Conservation (phyloP, 2,797 vertebrate genomes). For the Pangasius larnaudii region DNA sequence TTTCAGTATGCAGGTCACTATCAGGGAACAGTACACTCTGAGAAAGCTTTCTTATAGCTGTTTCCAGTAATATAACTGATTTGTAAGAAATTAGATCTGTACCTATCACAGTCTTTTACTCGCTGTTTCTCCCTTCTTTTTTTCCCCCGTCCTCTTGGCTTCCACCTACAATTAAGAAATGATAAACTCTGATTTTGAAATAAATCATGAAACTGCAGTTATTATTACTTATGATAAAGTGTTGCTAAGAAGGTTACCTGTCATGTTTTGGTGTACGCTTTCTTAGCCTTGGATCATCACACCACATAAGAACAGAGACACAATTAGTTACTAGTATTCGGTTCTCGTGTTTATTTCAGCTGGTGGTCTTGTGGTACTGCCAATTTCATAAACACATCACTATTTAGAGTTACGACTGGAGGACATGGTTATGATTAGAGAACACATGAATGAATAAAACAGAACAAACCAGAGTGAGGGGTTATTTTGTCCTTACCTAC, state of each 20-base stretch:
- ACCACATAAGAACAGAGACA: slow-evolving; percentile 18
- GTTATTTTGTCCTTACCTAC: slow-evolving; percentile 85
- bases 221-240: not conserved
- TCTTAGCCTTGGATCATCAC: slow-evolving; percentile 47
- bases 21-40: not conserved
- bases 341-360: slow-evolving; percentile 15
- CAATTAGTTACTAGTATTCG: slow-evolving; percentile 1
- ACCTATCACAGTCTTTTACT: slow-evolving; percentile 87
- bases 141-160: slow-evolving; percentile 82
- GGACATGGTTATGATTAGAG: not conserved
- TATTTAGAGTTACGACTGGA: not conserved
- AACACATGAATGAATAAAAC: not conserved
- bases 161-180: slow-evolving; percentile 75
- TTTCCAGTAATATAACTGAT: not conserved
- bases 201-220: not conserved
- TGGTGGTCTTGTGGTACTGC: not conserved
- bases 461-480: slow-evolving; percentile 47
- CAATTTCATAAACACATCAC: not conserved
- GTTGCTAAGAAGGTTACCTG: slow-evolving; percentile 40
- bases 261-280: slow-evolving; percentile 48
- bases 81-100: slow-evolving; percentile 58
- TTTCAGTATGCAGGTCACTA: not conserved
- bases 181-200: slow-evolving; percentile 42
- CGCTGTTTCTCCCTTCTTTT: slow-evolving; percentile 87
- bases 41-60: not conserved